Evolutionary conservation across 1,140 invertebrate genomes (phyloP), one percentile per base, ranked within the genome.

Genomic region (Epicauta chinensis): DNA sequence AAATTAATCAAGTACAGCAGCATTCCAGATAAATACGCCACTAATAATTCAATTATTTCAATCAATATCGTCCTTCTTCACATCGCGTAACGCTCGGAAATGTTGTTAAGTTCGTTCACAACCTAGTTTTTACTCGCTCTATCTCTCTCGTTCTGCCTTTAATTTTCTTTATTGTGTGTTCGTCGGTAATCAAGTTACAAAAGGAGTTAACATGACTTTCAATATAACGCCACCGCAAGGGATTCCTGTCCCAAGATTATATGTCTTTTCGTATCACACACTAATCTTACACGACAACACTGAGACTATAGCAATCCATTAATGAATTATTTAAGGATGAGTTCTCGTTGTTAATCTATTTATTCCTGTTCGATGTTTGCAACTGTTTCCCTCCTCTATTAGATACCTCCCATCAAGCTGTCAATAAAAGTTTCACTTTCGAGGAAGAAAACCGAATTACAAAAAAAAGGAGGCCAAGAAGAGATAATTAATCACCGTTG

Each of bases 251-350:
- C 32, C 10, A 40, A 17, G 52, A 54, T 55, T 55, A 48, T 31
- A 55, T 34, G 46, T 43, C 45, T 46, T 39, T 43, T 42, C 39
- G 37, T 37, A 40, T 47, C 44, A 54, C 48, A 35, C 50, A 36
- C 32, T 44, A 52, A 52, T 52, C 50, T 41, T 32, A 37, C 34
- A 32, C 42, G 50, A 44, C 40, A 45, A 45, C 37, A 30, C 42
- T 44, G 41, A 52, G 45, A 44, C 50, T 41, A 40, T 39, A 32
- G 38, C 53, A 55, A 55, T 55, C 53, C 42, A 55, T 55, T 55
- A 52, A 52, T 52, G 50, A 52, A 52, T 52, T 45, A 52, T 52
- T 52, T 44, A 45, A 32, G 35, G 16, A 17, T 46, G 50, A 54
- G 41, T 45, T 31, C 42, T 10, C 15, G 13, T 14, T 38, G 34